Evolutionary conservation across 92 coral and sea anemone genomes (phyloP).

Genomic region (Actinernus sp.): DNA sequence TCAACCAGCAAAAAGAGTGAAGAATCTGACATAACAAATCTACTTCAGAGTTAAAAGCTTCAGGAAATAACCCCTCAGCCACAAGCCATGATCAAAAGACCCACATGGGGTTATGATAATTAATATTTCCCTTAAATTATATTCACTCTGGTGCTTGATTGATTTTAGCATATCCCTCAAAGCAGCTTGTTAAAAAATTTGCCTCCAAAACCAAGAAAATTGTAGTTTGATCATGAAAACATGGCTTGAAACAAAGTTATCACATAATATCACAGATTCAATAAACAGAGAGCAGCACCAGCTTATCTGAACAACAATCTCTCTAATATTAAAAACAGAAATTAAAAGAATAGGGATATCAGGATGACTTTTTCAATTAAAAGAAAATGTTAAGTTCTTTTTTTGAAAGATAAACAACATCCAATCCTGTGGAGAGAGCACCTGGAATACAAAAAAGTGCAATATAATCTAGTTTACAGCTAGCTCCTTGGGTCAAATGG

Average conservation of each 20-base stretch:
- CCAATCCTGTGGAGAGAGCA: constrained; percentile 6
- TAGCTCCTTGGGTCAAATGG: not conserved
- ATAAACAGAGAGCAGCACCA: not conserved
- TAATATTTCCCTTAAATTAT: not conserved
- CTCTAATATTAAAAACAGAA: not conserved
- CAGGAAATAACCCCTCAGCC: not conserved
- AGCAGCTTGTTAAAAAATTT: not conserved
- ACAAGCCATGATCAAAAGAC: not conserved
- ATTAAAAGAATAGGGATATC: not conserved
- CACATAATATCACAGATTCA: no score
- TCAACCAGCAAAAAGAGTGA: no score
- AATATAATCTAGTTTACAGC: no score
- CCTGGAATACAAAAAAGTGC: constrained; percentile 39
- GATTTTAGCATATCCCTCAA: not conserved
- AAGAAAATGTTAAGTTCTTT: constrained; percentile 18
- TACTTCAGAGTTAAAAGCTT: no score
- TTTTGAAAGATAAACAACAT: constrained; percentile 10
- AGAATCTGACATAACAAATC: no score
- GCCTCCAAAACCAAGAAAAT: no score
- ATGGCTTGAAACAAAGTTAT: no score
- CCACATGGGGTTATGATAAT: not conserved
- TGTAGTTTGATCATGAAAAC: no score
- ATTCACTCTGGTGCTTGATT: not conserved
- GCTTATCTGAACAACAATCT: not conserved
- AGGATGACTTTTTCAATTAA: constrained; percentile 27